Evolutionary conservation across 37 sponge, comb jelly and placozoan genomes (phyloP), one percentile per base, ranked within the genome.

Genomic region (Amphimedon queenslandica): DNA sequence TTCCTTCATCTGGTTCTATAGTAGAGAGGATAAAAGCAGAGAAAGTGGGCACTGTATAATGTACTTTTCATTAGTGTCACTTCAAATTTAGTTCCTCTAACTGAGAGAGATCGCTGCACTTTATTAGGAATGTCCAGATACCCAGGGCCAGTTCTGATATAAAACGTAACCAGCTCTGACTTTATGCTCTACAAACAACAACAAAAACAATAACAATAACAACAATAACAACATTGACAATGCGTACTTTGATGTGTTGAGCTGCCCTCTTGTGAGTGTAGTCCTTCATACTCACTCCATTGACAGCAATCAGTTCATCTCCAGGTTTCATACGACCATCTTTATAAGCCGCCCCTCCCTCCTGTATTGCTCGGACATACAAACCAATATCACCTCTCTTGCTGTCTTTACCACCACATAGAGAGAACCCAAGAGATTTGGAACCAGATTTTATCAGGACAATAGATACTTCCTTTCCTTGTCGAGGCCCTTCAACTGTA

Each of bases 271-370:
- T 77, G 77, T 80, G 81, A 4, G 85, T 77, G 55, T 32, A 40
- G 3, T 56, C 77, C 31, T 47, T 58, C 29, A 90, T 63, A 11
- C 64, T 28, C 27, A 63, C 43, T 30, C 81, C 73, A 64, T 90
- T 90, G 18, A 84, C 81, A 32, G 80, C 80, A 61, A 90, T 40
- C 55, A 90, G 40, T 55, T 80, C 70, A 55, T 84, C 85, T 39
- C 90, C 85, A 23, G 67, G 57, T 21, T 30, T 71, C 64, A 90
- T 33, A 35, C 80, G 37, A 2, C 80, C 80, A 60, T 90, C 90
- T 64, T 55, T 35, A 10, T 42, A 81, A 41, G 81, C 90, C 56
- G 77, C 23, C 1, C 90, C 77, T 23, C 40, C 67, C 0, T 76
- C 71, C 30, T 80, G 69, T 16, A 90, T 67, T 16, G 4, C 60